Conservation (phyloP, 2,113 vertebrate species). For the Oreocharis arfaki region DNA sequence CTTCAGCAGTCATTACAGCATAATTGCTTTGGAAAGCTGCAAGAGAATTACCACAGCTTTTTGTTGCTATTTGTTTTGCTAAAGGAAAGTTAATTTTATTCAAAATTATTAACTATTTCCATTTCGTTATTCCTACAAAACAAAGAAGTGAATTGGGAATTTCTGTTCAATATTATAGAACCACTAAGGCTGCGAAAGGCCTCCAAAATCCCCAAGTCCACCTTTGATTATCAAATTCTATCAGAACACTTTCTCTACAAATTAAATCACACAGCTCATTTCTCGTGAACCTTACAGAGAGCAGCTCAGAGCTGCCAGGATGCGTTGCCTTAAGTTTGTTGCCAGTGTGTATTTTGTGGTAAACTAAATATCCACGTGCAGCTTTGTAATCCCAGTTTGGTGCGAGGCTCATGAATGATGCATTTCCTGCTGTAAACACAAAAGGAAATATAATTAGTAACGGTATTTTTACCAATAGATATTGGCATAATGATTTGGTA, state of each 20-base stretch:
- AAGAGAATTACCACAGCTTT: not conserved
- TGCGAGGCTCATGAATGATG: not conserved
- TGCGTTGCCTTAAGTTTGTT: not conserved
- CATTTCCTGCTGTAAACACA: not conserved
- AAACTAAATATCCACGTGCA: not conserved
- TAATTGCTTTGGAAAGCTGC: constrained; percentile 54
- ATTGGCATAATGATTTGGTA: not conserved
- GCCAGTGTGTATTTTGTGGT: not conserved
- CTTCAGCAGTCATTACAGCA: constrained; percentile 29
- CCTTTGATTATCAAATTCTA: not conserved
- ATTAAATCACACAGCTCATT: not conserved
- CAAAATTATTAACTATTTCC: constrained; percentile 14
- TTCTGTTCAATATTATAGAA: not conserved
- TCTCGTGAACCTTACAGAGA: not conserved
- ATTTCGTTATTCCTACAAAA: not conserved
- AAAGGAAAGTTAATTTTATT: not conserved
- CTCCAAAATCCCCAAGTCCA: not conserved
- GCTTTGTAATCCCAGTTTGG: not conserved
- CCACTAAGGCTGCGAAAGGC: not conserved
- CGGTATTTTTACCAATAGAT: not conserved
- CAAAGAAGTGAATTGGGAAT: not conserved
- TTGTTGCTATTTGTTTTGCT: not conserved
- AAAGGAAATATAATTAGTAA: not conserved
- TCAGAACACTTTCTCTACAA: not conserved
- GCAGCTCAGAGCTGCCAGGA: not conserved